Evolutionary conservation across 1,140 invertebrate species (phyloP).

Genomic region (Macrotrachela quadricornifera): DNA sequence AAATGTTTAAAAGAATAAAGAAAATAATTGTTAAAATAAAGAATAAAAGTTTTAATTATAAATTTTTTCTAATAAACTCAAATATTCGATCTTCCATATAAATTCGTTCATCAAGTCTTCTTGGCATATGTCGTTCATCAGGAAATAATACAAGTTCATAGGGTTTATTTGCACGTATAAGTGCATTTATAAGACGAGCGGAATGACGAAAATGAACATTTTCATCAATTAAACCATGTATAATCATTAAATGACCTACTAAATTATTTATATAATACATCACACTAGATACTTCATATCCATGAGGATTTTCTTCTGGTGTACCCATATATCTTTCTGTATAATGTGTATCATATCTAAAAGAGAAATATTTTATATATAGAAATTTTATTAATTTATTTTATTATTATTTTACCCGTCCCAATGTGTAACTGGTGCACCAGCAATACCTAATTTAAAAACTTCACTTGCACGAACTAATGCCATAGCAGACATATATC

Average conservation of each 20-base stretch:
- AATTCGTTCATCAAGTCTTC: too few relatives aligned
- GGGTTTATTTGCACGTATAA: constrained; percentile 63
- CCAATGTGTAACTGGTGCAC: constrained; percentile 91
- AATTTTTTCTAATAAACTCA: too few relatives aligned
- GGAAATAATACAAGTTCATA: constrained; percentile 41
- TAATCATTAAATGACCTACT: constrained; percentile 75
- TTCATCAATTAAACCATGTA: constrained; percentile 92
- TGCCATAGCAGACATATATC: constrained; percentile 35
- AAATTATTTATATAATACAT: constrained; percentile 12
- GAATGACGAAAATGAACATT: constrained; percentile 98
- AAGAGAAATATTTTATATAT: too few relatives aligned
- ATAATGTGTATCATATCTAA: constrained; percentile 57
- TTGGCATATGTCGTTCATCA: too few relatives aligned
- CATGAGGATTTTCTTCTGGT: constrained; percentile 52
- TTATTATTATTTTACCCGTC: too few relatives aligned
- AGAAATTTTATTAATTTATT: too few relatives aligned
- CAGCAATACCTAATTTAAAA: constrained; percentile 56
- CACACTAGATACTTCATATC: constrained; percentile 37
- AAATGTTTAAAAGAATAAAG: too few relatives aligned
- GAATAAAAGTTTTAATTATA: too few relatives aligned
- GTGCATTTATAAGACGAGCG: constrained; percentile 60
- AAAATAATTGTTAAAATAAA: too few relatives aligned
- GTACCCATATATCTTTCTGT: constrained; percentile 82
- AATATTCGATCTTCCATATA: too few relatives aligned
- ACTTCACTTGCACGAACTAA: constrained; percentile 32